A percentile compares a stretch with the other conserved stretches of the same genome.
Conservation (phyloP, 2,113 vertebrate genomes). For the Craseonycteris thonglongyai region DNA sequence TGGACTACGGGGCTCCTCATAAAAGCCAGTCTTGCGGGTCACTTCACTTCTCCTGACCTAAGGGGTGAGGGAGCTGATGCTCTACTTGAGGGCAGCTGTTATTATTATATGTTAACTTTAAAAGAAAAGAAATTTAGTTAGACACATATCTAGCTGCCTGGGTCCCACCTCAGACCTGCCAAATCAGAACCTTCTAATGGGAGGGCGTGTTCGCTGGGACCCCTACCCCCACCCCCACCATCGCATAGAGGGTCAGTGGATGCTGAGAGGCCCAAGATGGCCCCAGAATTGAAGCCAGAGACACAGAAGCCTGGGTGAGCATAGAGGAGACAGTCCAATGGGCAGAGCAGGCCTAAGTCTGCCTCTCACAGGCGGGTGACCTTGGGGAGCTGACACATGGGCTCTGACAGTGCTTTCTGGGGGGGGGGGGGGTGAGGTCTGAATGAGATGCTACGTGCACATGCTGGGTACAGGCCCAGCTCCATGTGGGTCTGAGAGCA, state of each 20-base stretch:
- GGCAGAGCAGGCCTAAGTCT: not conserved
- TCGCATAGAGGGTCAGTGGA: not conserved
- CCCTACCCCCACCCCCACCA: not conserved
- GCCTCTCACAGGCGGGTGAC: not conserved
- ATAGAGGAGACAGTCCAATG: not conserved
- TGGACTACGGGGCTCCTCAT: not conserved
- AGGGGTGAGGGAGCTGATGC: accelerated
- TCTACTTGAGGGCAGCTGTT: not conserved
- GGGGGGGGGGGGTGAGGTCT: not conserved
- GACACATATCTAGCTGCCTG: not conserved
- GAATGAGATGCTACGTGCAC: accelerated
- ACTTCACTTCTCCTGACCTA: not conserved
- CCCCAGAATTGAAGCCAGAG: not conserved
- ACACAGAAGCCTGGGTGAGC: not conserved
- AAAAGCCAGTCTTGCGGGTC: not conserved
- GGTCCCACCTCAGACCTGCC: not conserved
- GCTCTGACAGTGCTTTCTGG: not conserved
- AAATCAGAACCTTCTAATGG: not conserved
- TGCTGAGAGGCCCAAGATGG: not conserved
- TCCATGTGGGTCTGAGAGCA: not conserved
- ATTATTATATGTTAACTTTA: not conserved
- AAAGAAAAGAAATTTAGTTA: not conserved
- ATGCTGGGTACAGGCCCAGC: not conserved
- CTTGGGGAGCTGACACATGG: not conserved
- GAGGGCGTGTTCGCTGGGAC: not conserved